A percentile compares a stretch with the other conserved stretches of the same genome.
These are phyloP conservation scores for Neocrepidodera transversa DNA, from an alignment of 2,888 invertebrate species.

Conservation along the genomic window DNA sequence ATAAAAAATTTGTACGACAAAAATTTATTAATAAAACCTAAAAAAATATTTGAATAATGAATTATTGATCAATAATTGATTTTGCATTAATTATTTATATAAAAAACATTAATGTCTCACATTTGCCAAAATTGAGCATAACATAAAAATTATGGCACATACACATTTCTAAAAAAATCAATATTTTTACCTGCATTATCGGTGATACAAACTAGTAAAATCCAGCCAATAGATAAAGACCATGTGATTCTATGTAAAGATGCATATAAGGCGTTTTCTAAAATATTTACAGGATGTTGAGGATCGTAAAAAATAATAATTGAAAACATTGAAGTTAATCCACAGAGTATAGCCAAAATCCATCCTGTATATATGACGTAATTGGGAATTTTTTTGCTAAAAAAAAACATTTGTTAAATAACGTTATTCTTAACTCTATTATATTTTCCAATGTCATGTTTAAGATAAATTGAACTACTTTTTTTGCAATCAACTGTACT, in stretches of 20 bases:
- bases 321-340: slow-evolving; percentile 67
- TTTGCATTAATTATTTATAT: too few relatives aligned
- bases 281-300: slow-evolving; percentile 65
- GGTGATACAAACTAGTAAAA: slow-evolving; percentile 70
- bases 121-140: too few relatives aligned
- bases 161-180: not conserved
- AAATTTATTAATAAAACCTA: slow-evolving; percentile 66
- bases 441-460: too few relatives aligned
- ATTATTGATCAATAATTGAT: too few relatives aligned
- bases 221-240: slow-evolving; percentile 73
- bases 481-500: too few relatives aligned
- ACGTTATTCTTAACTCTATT: too few relatives aligned
- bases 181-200: slow-evolving; percentile 70
- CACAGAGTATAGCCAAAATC: slow-evolving; percentile 56
- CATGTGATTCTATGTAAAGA: slow-evolving; percentile 72
- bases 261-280: slow-evolving; percentile 72
- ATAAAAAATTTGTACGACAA: slow-evolving; percentile 69
- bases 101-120: too few relatives aligned
- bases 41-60: slow-evolving; percentile 42
- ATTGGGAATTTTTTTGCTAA: slow-evolving; percentile 52
- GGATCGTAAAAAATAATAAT: slow-evolving; percentile 70
- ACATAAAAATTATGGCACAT: not conserved
- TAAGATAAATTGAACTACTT: too few relatives aligned
- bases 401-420: slow-evolving; percentile 37
- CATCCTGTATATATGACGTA: slow-evolving; percentile 48